Percentiles rank a stretch among this genome's conserved stretches.
phyloP scores from a whole-genome alignment of 2,113 vertebrate species.

The Neotragus pygmaeus region DNA sequence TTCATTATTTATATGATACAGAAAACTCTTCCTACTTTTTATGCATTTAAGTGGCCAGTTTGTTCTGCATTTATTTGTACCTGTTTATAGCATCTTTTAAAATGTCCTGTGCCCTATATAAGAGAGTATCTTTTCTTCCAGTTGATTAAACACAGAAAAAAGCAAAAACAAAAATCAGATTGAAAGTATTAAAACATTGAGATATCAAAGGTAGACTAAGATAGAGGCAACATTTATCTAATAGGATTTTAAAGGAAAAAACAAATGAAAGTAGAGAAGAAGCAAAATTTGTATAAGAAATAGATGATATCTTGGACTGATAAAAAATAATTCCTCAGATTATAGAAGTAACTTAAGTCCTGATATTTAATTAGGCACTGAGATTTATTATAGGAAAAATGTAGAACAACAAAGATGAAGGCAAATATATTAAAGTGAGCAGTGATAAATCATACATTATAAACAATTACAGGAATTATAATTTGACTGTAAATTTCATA shows the following conservation, averaged over 20 bases:
- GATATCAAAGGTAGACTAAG: background rate
- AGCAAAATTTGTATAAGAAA: background rate
- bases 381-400: background rate
- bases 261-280: background rate
- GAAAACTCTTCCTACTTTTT: background rate
- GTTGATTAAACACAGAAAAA: background rate
- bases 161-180: background rate
- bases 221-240: background rate
- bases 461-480: background rate
- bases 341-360: background rate
- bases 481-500: background rate
- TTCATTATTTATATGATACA: background rate
- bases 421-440: background rate
- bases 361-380: background rate
- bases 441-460: background rate
- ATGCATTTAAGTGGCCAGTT: background rate
- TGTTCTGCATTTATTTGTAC: background rate
- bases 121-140: background rate
- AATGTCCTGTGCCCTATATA: background rate
- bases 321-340: background rate
- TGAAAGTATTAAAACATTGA: background rate
- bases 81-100: background rate
- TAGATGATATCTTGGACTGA: background rate
- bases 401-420: background rate
- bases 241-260: background rate